A percentile compares a stretch with the other conserved stretches of the same genome.
Evolutionary conservation across 2,888 invertebrate species (phyloP).

Genomic region (Harmothoe impar): DNA sequence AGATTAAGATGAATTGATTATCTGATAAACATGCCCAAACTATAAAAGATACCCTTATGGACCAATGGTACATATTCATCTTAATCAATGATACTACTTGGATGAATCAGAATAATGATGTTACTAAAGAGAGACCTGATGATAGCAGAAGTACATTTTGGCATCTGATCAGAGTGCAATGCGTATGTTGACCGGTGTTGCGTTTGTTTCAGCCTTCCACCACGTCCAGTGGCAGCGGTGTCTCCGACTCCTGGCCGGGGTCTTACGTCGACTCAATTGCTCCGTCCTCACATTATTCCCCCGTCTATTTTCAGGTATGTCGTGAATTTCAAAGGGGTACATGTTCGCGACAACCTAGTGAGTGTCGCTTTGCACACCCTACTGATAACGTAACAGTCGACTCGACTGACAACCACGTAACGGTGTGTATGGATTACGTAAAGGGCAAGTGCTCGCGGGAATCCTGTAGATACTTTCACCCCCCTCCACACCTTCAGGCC

Average conservation of each 20-base stretch:
- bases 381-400: slow-evolving; percentile 96
- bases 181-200: slow-evolving; percentile 62
- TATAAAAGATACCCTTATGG: background rate
- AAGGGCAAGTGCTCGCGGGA: slow-evolving; percentile 93
- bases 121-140: background rate
- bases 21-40: background rate
- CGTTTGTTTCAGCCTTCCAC: slow-evolving; percentile 65
- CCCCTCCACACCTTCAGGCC: slow-evolving; percentile 97
- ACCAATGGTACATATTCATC: no score
- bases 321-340: slow-evolving; percentile 99
- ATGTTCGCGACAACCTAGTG: slow-evolving; percentile 98
- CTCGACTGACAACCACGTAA: slow-evolving; percentile 96
- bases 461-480: slow-evolving; percentile 99
- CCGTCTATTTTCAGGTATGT: slow-evolving; percentile 86
- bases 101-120: background rate
- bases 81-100: no score
- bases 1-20: slow-evolving; percentile 12
- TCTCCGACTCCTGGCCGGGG: slow-evolving; percentile 66
- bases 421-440: slow-evolving; percentile 99
- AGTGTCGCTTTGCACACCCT: slow-evolving; percentile 99
- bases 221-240: slow-evolving; percentile 55
- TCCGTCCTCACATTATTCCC: slow-evolving; percentile 63
- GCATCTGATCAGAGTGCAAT: slow-evolving; percentile 30
- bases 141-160: slow-evolving; percentile 58
- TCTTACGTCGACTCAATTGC: slow-evolving; percentile 63